phyloP scores from a whole-genome alignment of 2,797 vertebrate species.

The Smutsia temminckii region DNA sequence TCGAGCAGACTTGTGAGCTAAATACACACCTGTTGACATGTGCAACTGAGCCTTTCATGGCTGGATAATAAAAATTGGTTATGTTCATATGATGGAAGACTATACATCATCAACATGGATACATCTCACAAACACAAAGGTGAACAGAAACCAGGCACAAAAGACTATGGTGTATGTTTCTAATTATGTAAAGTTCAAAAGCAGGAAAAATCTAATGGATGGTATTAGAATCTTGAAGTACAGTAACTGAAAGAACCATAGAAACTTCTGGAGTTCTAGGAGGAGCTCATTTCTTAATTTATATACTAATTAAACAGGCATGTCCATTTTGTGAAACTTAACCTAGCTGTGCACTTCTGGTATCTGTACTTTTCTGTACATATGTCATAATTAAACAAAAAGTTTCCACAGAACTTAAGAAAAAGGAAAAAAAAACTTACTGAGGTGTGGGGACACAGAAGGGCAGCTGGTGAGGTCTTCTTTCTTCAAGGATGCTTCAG shows the following conservation, averaged over 20 bases:
- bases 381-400: neutral
- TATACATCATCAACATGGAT: neutral
- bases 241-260: neutral
- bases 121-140: neutral
- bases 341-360: neutral
- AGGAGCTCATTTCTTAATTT: neutral
- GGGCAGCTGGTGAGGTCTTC: conserved; percentile 84
- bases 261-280: neutral
- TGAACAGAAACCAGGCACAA: neutral
- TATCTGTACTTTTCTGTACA: neutral
- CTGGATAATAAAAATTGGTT: neutral
- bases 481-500: neutral
- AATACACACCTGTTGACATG: neutral
- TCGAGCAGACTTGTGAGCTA: neutral
- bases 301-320: neutral
- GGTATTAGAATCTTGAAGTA: neutral
- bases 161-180: neutral
- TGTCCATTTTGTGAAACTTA: neutral
- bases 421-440: conserved; percentile 87
- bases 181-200: neutral
- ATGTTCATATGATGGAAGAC: neutral
- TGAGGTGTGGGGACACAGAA: conserved; percentile 87
- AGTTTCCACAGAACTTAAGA: neutral
- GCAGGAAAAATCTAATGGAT: neutral
- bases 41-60: neutral